These are phyloP conservation scores for Tiliacea citrago DNA, from an alignment of 2,888 invertebrate species.

Conservation along the genomic window DNA sequence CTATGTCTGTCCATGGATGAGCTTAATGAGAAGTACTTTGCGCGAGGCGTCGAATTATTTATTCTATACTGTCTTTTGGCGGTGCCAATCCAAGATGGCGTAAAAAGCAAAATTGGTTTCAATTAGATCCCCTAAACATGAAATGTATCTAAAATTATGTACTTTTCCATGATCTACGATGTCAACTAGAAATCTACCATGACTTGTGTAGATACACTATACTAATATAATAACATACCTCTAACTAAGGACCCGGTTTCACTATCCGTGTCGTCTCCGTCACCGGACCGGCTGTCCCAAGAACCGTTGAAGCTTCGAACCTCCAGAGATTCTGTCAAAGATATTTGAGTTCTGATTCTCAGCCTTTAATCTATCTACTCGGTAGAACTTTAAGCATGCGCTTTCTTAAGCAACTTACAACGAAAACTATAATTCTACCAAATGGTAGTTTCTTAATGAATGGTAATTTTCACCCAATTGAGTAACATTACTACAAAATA, in stretches of 20 bases:
- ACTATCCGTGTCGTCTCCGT: slow-evolving; percentile 79
- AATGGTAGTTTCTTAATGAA: slow-evolving; percentile 12
- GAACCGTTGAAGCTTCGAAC: slow-evolving; percentile 82
- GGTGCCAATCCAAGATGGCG: background rate
- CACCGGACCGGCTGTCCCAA: slow-evolving; percentile 81
- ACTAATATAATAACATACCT: slow-evolving; percentile 70
- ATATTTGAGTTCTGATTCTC: slow-evolving; percentile 22
- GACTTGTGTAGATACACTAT: background rate
- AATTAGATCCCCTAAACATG: background rate
- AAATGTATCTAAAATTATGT: background rate
- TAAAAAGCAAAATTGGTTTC: background rate
- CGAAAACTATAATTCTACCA: slow-evolving; percentile 7
- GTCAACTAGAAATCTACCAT: background rate
- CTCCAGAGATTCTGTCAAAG: slow-evolving; percentile 75
- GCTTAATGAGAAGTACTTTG: background rate
- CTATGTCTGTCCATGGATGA: background rate
- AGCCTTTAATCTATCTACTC: background rate
- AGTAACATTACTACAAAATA: background rate
- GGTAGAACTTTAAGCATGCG: background rate
- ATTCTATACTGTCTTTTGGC: too few relatives aligned
- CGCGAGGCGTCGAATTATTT: background rate
- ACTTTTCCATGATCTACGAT: background rate
- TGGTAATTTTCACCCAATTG: background rate
- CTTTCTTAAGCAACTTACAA: background rate
- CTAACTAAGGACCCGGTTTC: slow-evolving; percentile 79